Conservation (phyloP, 53 echinoderm and acorn worm genomes). For the Holothuria leucospilota region DNA sequence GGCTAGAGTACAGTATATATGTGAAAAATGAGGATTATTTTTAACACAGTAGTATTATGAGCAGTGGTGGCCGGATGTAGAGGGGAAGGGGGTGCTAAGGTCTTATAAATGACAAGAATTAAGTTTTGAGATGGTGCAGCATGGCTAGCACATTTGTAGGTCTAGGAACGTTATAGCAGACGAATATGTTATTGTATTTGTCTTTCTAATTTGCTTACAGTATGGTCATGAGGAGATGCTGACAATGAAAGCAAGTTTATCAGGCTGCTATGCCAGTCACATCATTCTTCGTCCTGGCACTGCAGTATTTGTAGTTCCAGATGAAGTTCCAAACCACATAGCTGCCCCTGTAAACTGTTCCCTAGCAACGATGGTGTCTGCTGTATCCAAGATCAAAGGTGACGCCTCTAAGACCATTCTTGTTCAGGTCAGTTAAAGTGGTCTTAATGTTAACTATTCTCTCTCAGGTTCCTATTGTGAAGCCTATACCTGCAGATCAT, state of each 20-base stretch:
- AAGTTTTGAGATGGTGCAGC: too few relatives aligned
- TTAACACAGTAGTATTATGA: too few relatives aligned
- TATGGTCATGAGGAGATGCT: slow-evolving; percentile 72
- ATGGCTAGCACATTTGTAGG: too few relatives aligned
- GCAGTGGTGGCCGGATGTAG: too few relatives aligned
- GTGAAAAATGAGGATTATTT: too few relatives aligned
- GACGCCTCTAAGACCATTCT: slow-evolving; percentile 60
- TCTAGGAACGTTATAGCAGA: too few relatives aligned
- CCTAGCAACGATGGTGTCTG: slow-evolving; percentile 92
- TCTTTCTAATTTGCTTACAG: slow-evolving; percentile 28
- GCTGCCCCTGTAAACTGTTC: slow-evolving; percentile 92
- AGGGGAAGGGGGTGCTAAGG: too few relatives aligned
- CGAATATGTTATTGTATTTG: too few relatives aligned
- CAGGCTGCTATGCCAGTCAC: slow-evolving; percentile 87
- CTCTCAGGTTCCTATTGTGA: too few relatives aligned
- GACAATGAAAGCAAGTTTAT: slow-evolving; percentile 48
- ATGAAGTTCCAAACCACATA: slow-evolving; percentile 85
- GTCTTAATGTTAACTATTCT: background rate
- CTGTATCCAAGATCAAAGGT: slow-evolving; percentile 64
- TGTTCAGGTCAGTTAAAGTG: slow-evolving; percentile 61
- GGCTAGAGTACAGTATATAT: too few relatives aligned
- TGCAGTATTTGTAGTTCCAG: slow-evolving; percentile 68
- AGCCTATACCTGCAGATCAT: too few relatives aligned
- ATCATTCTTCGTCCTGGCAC: slow-evolving; percentile 84
- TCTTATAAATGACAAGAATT: too few relatives aligned